These are phyloP conservation scores for Pangasius larnaudii DNA, from an alignment of 2,797 vertebrate species.

Conservation along the genomic window DNA sequence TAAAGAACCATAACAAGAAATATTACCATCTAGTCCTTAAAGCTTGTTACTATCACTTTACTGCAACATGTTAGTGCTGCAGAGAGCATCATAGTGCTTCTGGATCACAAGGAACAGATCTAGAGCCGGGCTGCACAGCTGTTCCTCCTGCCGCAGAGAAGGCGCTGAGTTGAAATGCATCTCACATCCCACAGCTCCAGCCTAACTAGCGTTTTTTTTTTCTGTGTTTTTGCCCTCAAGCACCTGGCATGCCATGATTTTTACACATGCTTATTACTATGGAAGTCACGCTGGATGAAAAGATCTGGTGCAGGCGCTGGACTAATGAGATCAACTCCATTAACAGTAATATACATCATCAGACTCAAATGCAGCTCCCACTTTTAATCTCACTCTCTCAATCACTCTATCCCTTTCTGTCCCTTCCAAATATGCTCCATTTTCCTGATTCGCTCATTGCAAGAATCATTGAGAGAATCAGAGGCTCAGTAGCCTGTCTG, in stretches of 20 bases:
- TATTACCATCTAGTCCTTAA: slow-evolving; percentile 19
- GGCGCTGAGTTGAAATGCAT: slow-evolving; percentile 46
- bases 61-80: neutral
- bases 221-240: slow-evolving; percentile 42
- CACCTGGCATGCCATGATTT: slow-evolving; percentile 53
- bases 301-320: slow-evolving; percentile 24
- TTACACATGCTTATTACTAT: slow-evolving; percentile 43
- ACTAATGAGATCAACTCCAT: slow-evolving; percentile 56
- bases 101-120: slow-evolving; percentile 17
- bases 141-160: slow-evolving; percentile 38
- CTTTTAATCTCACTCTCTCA: neutral
- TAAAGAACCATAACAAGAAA: slow-evolving; percentile 37
- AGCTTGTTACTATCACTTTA: slow-evolving; percentile 28
- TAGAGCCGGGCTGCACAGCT: slow-evolving; percentile 49
- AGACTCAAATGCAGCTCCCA: neutral
- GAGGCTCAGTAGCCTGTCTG: slow-evolving; percentile 50
- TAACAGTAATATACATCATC: slow-evolving; percentile 35
- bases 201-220: slow-evolving; percentile 44
- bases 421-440: neutral
- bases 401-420: neutral
- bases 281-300: slow-evolving; percentile 49
- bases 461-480: slow-evolving; percentile 23
- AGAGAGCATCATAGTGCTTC: slow-evolving; percentile 31
- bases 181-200: slow-evolving; percentile 39
- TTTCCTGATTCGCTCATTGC: slow-evolving; percentile 25